Evolutionary conservation across 2,888 invertebrate species (phyloP).

Genomic region (Drosophila barbarae): DNA sequence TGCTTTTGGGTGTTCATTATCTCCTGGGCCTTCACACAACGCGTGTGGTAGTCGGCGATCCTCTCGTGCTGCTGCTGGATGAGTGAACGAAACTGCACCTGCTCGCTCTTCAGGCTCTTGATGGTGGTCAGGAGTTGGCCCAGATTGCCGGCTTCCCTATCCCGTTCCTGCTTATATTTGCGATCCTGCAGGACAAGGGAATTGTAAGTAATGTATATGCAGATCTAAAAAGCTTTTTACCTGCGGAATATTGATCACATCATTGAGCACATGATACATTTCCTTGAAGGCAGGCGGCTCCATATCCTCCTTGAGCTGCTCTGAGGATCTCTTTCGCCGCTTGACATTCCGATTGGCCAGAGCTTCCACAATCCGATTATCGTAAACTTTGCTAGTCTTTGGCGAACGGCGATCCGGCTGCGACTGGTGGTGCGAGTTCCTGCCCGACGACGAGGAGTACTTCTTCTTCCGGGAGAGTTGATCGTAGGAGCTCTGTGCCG

Average conservation of each 20-base stretch:
- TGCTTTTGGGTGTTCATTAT: conserved; percentile 77
- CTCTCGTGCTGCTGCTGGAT: conserved; percentile 76
- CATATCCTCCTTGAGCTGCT: conserved; percentile 39
- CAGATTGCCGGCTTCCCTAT: conserved; percentile 37
- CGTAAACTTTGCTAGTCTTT: conserved; percentile 6
- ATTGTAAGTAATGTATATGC: neutral
- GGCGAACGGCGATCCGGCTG: conserved; percentile 36
- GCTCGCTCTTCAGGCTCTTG: conserved; percentile 70
- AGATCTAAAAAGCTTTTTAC: neutral
- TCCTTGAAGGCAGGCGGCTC: conserved; percentile 51
- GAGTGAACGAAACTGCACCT: conserved; percentile 73
- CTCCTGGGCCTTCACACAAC: conserved; percentile 77
- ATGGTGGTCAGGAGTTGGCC: conserved; percentile 65
- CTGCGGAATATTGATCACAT: conserved; percentile 60
- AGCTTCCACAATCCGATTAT: conserved; percentile 29
- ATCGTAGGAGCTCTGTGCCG: conserved; percentile 43
- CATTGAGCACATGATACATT: conserved; percentile 64
- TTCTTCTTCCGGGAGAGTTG: conserved; percentile 16
- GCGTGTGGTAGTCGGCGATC: conserved; percentile 73
- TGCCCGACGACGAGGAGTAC: conserved; percentile 1
- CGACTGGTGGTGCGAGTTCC: neutral
- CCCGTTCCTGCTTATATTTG: conserved; percentile 37
- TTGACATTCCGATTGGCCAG: conserved; percentile 24
- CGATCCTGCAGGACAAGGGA: conserved; percentile 14
- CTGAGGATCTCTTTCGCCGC: conserved; percentile 10